A percentile compares a stretch with the other conserved stretches of the same genome.
Conservation (phyloP, 2,797 vertebrate genomes). For the Balearica regulorum region DNA sequence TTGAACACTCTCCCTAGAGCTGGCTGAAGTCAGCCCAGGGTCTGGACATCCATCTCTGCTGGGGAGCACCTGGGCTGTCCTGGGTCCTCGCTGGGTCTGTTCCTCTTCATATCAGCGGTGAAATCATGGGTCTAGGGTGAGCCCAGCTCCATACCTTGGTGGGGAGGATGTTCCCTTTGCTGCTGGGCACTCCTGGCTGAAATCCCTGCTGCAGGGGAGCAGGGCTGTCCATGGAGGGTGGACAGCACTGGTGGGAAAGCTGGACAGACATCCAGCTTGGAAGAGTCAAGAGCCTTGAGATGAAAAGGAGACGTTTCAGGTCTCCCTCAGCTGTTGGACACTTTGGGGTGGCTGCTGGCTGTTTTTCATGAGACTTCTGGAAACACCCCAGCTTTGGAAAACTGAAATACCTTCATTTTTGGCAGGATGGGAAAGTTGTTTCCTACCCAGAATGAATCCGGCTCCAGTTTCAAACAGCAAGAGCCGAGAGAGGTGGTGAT, state of each 20-base stretch:
- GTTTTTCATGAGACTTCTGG: slow-evolving; percentile 39
- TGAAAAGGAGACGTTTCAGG: background rate
- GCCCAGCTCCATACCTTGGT: background rate
- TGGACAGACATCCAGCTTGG: background rate
- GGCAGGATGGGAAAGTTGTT: slow-evolving; percentile 37
- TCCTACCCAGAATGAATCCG: slow-evolving; percentile 11
- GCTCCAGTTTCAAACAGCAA: slow-evolving; percentile 22
- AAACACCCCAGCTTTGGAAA: slow-evolving; percentile 34
- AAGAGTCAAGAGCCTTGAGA: background rate
- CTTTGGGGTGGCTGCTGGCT: slow-evolving; percentile 23
- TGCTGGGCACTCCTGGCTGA: background rate
- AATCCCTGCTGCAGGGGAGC: background rate
- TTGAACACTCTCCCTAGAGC: background rate
- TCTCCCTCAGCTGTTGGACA: background rate
- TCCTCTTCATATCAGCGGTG: background rate
- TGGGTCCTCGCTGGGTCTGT: background rate
- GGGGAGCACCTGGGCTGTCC: background rate
- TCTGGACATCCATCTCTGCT: background rate
- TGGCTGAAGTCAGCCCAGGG: background rate
- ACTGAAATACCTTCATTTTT: slow-evolving; percentile 50
- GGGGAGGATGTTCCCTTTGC: background rate
- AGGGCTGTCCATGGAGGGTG: background rate
- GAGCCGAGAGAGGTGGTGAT: background rate
- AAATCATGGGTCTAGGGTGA: background rate
- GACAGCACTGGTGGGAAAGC: background rate